Evolutionary conservation across 2,888 invertebrate species (phyloP).

Genomic region (Biston betularia): DNA sequence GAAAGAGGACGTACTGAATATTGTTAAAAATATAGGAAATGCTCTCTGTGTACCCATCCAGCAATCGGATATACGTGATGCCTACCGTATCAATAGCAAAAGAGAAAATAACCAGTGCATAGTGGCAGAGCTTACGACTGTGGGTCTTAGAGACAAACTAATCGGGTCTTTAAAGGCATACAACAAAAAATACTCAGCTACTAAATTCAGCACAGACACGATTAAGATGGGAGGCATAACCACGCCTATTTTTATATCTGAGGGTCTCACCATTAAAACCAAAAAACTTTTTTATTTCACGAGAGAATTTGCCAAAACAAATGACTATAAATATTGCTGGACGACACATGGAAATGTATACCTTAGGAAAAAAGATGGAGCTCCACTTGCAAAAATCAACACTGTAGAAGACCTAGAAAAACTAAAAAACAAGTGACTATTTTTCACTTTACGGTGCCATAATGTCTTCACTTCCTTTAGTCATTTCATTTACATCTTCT

Average conservation of each 20-base stretch:
- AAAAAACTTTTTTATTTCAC: too few species aligned
- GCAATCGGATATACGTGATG: neutral
- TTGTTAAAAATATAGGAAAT: neutral
- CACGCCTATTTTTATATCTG: neutral
- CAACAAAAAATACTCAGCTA: constrained; percentile 2
- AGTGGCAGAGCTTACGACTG: constrained; percentile 6
- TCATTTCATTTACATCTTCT: too few species aligned
- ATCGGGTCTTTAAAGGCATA: constrained; percentile 3
- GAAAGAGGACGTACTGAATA: constrained; percentile 6
- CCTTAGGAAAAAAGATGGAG: too few species aligned
- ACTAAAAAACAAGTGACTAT: too few species aligned
- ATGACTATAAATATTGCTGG: too few species aligned
- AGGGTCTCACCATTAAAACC: neutral
- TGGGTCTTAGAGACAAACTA: neutral
- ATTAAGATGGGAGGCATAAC: neutral
- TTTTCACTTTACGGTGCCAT: too few species aligned
- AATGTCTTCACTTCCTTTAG: too few species aligned
- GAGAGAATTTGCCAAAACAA: too few species aligned
- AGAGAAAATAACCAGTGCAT: constrained; percentile 7
- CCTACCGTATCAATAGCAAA: constrained; percentile 14
- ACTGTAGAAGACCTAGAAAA: too few species aligned
- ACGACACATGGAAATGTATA: too few species aligned
- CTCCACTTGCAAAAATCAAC: too few species aligned
- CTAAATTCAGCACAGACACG: neutral
- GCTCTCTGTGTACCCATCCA: neutral